phyloP scores from a whole-genome alignment of 2,797 vertebrate species.

The Manis pentadactyla region DNA sequence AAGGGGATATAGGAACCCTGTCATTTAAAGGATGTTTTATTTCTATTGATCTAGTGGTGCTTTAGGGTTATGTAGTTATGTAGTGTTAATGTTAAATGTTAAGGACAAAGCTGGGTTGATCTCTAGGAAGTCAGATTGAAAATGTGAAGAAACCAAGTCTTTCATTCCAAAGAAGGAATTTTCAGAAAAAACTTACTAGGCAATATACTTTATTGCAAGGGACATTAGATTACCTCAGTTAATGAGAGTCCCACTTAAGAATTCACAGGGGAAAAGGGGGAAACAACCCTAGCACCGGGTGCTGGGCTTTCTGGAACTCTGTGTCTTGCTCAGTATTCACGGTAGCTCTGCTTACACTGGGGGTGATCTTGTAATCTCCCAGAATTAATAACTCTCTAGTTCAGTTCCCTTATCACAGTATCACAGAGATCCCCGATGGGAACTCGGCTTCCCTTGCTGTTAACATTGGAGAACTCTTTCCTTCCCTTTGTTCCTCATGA shows the following conservation, averaged over 20 bases:
- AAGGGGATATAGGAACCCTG: background rate
- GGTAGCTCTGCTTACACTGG: background rate
- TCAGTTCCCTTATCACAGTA: background rate
- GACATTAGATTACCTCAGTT: background rate
- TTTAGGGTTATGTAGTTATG: background rate
- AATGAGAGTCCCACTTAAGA: background rate
- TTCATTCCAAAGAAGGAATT: background rate
- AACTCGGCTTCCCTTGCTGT: background rate
- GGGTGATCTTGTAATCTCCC: background rate
- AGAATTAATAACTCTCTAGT: background rate
- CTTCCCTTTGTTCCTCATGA: background rate
- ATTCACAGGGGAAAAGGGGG: background rate
- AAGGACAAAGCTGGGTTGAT: background rate
- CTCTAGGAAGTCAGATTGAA: background rate
- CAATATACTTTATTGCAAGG: background rate
- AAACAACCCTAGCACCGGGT: background rate
- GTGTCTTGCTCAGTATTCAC: background rate
- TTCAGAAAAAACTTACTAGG: background rate
- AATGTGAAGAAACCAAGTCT: background rate
- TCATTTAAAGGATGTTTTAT: constrained; percentile 4
- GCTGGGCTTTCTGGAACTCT: background rate
- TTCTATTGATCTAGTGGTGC: background rate
- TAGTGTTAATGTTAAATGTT: background rate
- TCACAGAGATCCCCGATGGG: background rate
- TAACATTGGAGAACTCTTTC: background rate